These are phyloP conservation scores for Linepithema humile DNA, from an alignment of 1,140 invertebrate genomes.

Conservation along the genomic window DNA sequence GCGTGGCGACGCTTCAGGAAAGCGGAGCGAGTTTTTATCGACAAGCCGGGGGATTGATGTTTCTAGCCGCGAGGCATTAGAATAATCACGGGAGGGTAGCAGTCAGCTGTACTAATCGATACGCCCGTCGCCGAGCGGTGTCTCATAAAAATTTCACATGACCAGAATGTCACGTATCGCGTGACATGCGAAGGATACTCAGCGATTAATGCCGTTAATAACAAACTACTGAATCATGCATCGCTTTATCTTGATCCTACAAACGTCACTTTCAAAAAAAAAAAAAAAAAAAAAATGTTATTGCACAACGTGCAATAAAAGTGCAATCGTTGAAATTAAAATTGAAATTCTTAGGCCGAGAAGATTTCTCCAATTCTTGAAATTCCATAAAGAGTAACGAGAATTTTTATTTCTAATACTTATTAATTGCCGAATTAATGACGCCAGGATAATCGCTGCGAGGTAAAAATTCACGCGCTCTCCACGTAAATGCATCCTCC, in stretches of 20 bases:
- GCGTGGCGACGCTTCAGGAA: slow-evolving; percentile 4
- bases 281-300: neutral
- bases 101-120: slow-evolving; percentile 47
- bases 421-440: neutral
- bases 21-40: slow-evolving; percentile 18
- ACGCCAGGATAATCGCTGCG: neutral
- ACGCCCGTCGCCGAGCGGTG: neutral
- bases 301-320: too few relatives aligned
- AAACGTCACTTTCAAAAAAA: too few relatives aligned
- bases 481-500: neutral
- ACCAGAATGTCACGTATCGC: slow-evolving; percentile 12
- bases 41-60: neutral
- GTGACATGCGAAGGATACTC: slow-evolving; percentile 12
- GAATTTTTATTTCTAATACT: too few relatives aligned
- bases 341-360: too few relatives aligned
- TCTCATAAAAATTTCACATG: slow-evolving; percentile 27
- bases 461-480: neutral
- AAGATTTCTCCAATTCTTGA: too few relatives aligned
- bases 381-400: too few relatives aligned
- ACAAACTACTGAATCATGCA: neutral
- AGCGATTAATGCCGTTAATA: slow-evolving; percentile 8
- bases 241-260: neutral
- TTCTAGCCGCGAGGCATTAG: slow-evolving; percentile 40
- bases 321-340: neutral
- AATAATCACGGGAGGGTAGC: slow-evolving; percentile 33